Conservation (phyloP, 2,888 invertebrate species). For the Nineta flava region DNA sequence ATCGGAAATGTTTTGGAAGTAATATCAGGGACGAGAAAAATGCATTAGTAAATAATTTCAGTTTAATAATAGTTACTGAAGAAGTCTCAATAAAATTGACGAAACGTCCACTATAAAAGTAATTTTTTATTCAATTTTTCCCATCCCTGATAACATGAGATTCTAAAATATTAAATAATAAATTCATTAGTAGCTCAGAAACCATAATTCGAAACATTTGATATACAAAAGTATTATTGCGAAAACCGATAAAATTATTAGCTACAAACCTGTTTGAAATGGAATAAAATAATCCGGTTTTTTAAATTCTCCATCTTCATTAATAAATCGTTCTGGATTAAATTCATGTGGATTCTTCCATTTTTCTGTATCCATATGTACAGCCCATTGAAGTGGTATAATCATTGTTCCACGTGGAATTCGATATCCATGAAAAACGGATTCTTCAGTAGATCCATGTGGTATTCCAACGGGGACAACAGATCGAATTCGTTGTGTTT, state of each 20-base stretch:
- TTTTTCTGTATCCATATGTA: constrained; percentile 51
- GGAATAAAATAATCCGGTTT: constrained; percentile 61
- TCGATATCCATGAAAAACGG: constrained; percentile 30
- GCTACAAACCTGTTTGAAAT: constrained; percentile 59
- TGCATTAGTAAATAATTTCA: too few species aligned
- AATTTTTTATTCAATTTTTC: too few species aligned
- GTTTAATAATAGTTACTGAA: too few species aligned
- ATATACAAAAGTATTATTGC: not conserved
- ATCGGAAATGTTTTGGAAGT: too few species aligned
- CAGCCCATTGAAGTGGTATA: constrained; percentile 65
- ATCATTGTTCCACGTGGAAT: constrained; percentile 58
- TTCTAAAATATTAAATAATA: not conserved
- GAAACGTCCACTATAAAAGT: too few species aligned
- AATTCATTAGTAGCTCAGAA: not conserved
- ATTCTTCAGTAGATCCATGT: constrained; percentile 49
- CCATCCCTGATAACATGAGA: too few species aligned
- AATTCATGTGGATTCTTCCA: constrained; percentile 56
- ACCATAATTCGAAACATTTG: not conserved
- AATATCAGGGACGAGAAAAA: too few species aligned
- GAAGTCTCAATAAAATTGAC: too few species aligned
- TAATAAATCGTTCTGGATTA: constrained; percentile 52
- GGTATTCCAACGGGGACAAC: constrained; percentile 75
- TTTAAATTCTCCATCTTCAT: constrained; percentile 39
- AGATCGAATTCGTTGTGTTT: constrained; percentile 61
- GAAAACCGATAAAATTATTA: not conserved